Conservation (phyloP, 2,113 vertebrate species). For the Diadophis punctatus region DNA sequence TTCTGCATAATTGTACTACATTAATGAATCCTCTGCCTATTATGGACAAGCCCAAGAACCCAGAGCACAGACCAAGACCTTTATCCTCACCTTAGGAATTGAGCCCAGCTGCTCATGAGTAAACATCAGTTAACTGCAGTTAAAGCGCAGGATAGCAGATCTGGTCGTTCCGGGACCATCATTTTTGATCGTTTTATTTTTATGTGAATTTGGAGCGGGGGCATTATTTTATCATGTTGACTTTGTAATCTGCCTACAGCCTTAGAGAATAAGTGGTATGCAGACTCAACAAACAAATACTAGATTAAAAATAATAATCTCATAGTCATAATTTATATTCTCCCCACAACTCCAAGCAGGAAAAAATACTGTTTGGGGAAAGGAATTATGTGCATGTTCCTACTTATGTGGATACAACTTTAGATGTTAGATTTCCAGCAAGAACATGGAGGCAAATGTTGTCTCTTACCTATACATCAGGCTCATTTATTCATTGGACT, state of each 20-base stretch:
- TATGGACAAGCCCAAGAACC: not conserved
- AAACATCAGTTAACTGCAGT: not conserved
- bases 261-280: not conserved
- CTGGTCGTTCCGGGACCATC: not conserved
- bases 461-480: not conserved
- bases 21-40: not conserved
- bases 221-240: not conserved
- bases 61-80: not conserved
- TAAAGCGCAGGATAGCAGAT: not conserved
- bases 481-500: not conserved
- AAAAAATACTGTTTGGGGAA: not conserved
- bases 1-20: not conserved
- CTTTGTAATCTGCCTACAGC: not conserved
- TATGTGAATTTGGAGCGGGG: not conserved
- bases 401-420: not conserved
- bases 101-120: not conserved
- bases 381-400: not conserved
- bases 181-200: not conserved
- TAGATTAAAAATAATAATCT: not conserved
- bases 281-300: not conserved
- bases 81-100: not conserved
- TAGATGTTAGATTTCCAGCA: not conserved
- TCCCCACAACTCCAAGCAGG: not conserved
- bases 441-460: not conserved
- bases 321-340: not conserved